These are phyloP conservation scores for Hydra vulgaris DNA, from an alignment of 30 jellyfish, hydroid and myxozoan species.

Conservation along the genomic window DNA sequence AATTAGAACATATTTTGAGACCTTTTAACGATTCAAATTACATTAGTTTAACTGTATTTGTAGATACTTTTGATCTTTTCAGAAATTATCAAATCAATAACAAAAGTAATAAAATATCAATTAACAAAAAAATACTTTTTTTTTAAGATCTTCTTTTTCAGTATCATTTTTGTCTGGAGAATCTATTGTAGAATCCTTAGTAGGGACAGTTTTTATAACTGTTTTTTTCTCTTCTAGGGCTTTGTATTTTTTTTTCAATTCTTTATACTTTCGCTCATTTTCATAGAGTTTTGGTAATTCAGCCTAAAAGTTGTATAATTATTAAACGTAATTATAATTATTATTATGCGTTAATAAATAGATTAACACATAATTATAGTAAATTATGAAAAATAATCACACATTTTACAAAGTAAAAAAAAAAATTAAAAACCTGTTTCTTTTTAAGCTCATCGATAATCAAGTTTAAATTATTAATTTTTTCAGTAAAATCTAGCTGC, in stretches of 20 bases:
- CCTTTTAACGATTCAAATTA: too few relatives aligned
- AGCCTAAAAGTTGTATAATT: conserved; percentile 8
- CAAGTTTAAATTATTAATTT: conserved; percentile 37
- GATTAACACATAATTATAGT: too few relatives aligned
- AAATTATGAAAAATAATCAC: too few relatives aligned
- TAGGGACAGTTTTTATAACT: conserved; percentile 2
- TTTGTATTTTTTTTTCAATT: conserved; percentile 23
- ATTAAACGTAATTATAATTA: neutral
- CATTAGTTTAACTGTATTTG: too few relatives aligned
- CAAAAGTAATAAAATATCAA: too few relatives aligned
- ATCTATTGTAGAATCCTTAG: neutral
- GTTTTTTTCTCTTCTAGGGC: conserved; percentile 32
- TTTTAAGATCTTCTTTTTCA: conserved; percentile 21
- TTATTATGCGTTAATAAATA: too few relatives aligned
- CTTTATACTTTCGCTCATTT: conserved; percentile 21
- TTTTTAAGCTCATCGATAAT: conserved; percentile 37
- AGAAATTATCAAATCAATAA: too few relatives aligned
- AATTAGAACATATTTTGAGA: too few relatives aligned
- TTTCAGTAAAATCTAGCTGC: conserved; percentile 30
- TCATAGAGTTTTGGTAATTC: conserved; percentile 24
- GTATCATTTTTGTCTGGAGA: too few relatives aligned
- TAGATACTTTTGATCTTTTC: too few relatives aligned
- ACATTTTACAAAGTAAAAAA: too few relatives aligned
- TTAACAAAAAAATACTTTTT: too few relatives aligned
- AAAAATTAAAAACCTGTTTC: conserved; percentile 33